Base-by-base conservation (phyloP, 2,888 invertebrate genomes). In the Saturnia pavonia region DNA sequence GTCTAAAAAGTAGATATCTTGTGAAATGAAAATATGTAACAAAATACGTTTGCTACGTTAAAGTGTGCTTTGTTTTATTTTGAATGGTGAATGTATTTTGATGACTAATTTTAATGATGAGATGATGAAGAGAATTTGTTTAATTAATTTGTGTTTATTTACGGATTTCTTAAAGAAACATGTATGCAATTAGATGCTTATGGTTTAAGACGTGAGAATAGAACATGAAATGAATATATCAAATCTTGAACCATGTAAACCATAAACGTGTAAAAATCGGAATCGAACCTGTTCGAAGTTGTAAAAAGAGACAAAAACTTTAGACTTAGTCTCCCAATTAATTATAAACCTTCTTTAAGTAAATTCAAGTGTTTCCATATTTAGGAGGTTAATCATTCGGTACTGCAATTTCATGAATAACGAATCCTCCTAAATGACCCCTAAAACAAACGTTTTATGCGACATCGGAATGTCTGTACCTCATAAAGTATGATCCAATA, bases 351-450 rank as follows among this genome's bases (percentile, higher is more conserved):
- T 34, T 6, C 34, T 34, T 4, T n/a, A n/a, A n/a, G n/a, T n/a
- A n/a, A n/a, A n/a, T n/a, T n/a, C n/a, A n/a, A n/a, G n/a, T n/a
- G n/a, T n/a, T n/a, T n/a, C n/a, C n/a, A n/a, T n/a, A 82, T 82
- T 83, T 14, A 76, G 73, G 77, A 78, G 78, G 76, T 72, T 74
- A 76, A 77, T 75, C 71, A 73, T 70, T 72, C 77, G 77, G 74
- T 82, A 82, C 81, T 80, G 80, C 74, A 78, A 80, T 81, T 82
- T 83, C 85, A 85, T 85, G 85, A 85, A 85, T 85, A 85, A 82
- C 81, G 81, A 81, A 83, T 82, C 80, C 79, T 82, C 84, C 84
- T 83, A 84, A 78, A 77, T 81, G 81, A 80, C 80, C 80, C 83
- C 82, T 82, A 84, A 45, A 45, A 45, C 16, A 45, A 12, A 45